Base-by-base conservation (phyloP, 2,797 vertebrate genomes). In the Protosalanx chinensis region DNA sequence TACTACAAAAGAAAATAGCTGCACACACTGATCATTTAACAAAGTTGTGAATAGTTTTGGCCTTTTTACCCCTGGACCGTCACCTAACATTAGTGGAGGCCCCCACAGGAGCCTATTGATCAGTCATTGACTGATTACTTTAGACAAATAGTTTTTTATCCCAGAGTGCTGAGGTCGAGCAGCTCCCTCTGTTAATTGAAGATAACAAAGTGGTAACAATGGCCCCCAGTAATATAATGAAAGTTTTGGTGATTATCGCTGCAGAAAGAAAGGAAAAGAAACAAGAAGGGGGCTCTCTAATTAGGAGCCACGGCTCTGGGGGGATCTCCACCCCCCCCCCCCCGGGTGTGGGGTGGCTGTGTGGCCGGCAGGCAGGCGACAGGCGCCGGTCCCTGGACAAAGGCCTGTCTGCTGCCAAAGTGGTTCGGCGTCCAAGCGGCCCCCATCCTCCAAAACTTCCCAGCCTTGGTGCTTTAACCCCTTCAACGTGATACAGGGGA, bases 341-440 rank as follows among this genome's bases (percentile, higher is more conserved):
- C 75, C 71, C 85, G 87, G 87, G 83, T 88, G 91, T 87, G 84
- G 80, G 83, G 66, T 88, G 80, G 90, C 91, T 84, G 87, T 87
- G 88, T 74, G 83, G 88, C 86, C 89, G 83, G 88, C 84, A 90
- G 82, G 91, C 91, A 92, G 88, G 89, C 91, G 93, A 87, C 86
- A 92, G 93, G 90, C 90, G 92, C 92, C 93, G 88, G 88, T 90
- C 86, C 82, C 82, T 49, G 76, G 91, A 92, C 90, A 93, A 93
- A 93, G 90, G 87, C 76, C 88, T 92, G 91, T 94, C 93, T 89
- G 84, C 90, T 85, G 84, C 91, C 91, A 76, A 69, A 83, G 76
- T 78, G 80, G 80, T 91, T 89, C 79, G 88, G 84, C 89, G 88
- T 90, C 92, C 90, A 69, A 80, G 77, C 79, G 80, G 23, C 23